Base-by-base conservation (phyloP, 2,113 vertebrate genomes). In the Labrus mixtus region DNA sequence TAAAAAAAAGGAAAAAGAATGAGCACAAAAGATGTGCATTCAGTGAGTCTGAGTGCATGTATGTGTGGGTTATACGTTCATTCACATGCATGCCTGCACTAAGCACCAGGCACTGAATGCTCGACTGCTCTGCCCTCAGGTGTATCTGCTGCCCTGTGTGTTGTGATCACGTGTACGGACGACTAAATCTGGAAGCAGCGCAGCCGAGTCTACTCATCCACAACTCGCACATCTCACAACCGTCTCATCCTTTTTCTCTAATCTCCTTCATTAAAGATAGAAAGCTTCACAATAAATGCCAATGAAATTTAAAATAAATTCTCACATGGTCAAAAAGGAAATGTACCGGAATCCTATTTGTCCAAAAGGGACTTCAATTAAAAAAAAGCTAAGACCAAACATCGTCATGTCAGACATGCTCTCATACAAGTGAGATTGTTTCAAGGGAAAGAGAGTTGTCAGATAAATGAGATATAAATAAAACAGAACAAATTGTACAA, bases 121-220 rank as follows among this genome's bases (percentile, higher is more conserved):
- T 81, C 55, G 62, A 61, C 70, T 84, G 65, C 72, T 70, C 61
- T 56, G 56, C 70, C 84, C 81, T 70, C 22, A 10, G 80, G 86
- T 76, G 63, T 77, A 46, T 60, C 45, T 29, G 16, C 71, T 41
- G 64, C 75, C 85, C 83, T 83, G 67, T 76, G 70, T 43, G 66
- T 41, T 8, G 39, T 2, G 22, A 62, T 82, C 89, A 79, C 70
- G 74, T 90, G 78, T 17, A 43, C 13, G 60, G 54, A 74, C 13
- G 22, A 61, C 45, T 50, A 12, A 76, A 17, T 79, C 64, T 79
- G 59, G 64, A 77, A 61, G 12, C 61, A 61, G 39, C 0, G n/a
- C 53, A 25, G 59, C 9, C 22, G 4, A 39, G 33, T 12, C 51
- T 7, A 56, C 10, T 73, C 50, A 59, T 69, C 43, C 66, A 56